Base-by-base conservation (phyloP, 2,888 invertebrate species). In the Leucoptera coffeella region DNA sequence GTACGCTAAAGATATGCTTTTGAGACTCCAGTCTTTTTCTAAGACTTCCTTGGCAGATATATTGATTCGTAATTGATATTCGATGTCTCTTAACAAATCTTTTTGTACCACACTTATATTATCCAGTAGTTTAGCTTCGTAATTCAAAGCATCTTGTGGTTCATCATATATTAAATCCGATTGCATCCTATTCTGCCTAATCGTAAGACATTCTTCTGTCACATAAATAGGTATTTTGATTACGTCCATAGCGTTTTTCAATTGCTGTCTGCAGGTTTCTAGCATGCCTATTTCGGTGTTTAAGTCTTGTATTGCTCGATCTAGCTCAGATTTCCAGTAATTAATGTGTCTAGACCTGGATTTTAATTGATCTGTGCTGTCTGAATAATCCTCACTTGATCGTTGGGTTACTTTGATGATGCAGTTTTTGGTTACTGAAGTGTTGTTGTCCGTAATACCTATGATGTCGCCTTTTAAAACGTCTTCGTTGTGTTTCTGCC, bases 1-100 rank as follows among this genome's bases (percentile, higher is more conserved):
- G 21, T 86, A 80, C 40, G 84, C 80, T 39, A 84, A 81, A 2
- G 89, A 78, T 35, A 86, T 78, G 35, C 74, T 77, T 58, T 93
- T 93, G 46, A 93, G 86, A 38, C 90, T 88, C 90, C 91, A 92
- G 47, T 93, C 91, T 34, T 77, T 78, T 59, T 93, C 92, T 32
- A 92, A 49, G 13, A 83, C 75, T 34, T 79, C 75, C 43, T 91
- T 90, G 0, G 84, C 81, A 1, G 84, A 80, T 26, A 84, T 78
- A 40, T 89, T 82, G 45, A 83, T 78, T 12, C 74, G 48, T 38
- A 85, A 57, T 45, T 88, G 86, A 26, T 73, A 61, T 29, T 84
- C 79, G 2, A 86, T 75, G 34, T 84, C 82, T 32, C 74, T 72
- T 6, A 83, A 46, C 22, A 79, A 76, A 34, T 78, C 75, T n/a